These are phyloP conservation scores for Sebastes schlegelii DNA, from an alignment of 2,113 vertebrate species.

Conservation along the genomic window DNA sequence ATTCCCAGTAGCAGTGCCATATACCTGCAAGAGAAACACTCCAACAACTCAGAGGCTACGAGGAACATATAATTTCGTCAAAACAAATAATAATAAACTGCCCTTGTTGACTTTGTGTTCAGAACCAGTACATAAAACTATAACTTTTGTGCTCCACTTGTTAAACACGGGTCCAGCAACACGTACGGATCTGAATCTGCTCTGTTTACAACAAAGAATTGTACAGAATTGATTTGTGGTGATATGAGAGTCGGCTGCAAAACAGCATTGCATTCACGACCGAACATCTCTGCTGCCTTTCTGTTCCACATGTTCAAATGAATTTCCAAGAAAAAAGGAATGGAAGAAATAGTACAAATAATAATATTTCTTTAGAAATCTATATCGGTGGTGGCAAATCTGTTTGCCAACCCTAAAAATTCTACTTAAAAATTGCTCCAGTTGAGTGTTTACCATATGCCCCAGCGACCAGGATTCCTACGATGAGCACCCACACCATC, in stretches of 20 bases:
- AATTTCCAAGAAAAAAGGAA: background rate
- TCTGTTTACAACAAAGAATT: background rate
- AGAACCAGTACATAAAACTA: background rate
- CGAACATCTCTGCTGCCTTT: background rate
- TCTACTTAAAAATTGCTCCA: background rate
- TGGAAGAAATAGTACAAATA: background rate
- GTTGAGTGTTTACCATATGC: slow-evolving; percentile 84
- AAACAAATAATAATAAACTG: background rate
- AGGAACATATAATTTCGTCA: background rate
- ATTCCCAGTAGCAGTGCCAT: slow-evolving; percentile 91
- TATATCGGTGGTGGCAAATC: background rate
- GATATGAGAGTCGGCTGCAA: background rate
- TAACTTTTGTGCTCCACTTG: background rate
- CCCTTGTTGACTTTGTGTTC: background rate
- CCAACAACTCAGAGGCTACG: background rate
- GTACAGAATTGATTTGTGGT: background rate
- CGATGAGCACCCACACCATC: slow-evolving; percentile 88
- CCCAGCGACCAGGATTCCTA: slow-evolving; percentile 85
- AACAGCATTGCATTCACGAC: background rate
- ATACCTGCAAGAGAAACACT: slow-evolving; percentile 81
- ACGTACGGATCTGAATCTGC: background rate
- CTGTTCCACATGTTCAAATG: background rate
- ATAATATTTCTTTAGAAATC: background rate
- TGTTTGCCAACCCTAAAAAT: background rate
- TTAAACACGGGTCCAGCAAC: background rate